Evolutionary conservation across 2,797 vertebrate genomes (phyloP).

Genomic region (Enteromius mattozi): DNA sequence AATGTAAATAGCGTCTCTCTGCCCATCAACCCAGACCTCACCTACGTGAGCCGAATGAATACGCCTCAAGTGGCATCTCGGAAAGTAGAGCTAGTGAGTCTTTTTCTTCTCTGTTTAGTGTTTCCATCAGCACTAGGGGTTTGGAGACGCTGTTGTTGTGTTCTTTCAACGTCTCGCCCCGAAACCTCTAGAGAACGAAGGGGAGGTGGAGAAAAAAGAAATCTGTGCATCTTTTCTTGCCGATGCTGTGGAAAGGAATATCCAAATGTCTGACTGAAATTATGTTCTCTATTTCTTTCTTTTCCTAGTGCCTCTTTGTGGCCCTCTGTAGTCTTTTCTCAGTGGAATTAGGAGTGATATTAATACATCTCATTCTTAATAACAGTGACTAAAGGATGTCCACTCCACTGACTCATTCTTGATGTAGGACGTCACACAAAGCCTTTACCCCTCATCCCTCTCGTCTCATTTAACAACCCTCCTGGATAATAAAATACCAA

Average conservation of each 20-base stretch:
- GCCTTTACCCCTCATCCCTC: background rate
- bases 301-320: background rate
- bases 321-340: constrained; percentile 13
- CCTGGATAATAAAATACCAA: constrained; percentile 41
- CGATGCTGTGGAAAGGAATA: constrained; percentile 23
- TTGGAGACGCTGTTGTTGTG: constrained; percentile 44
- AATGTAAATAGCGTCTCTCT: constrained; percentile 65
- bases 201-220: constrained; percentile 27
- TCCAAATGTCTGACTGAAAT: constrained; percentile 24
- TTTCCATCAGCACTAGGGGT: constrained; percentile 28
- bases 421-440: constrained; percentile 7
- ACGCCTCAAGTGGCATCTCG: constrained; percentile 17
- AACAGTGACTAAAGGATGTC: background rate
- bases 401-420: constrained; percentile 7
- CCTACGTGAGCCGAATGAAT: constrained; percentile 56
- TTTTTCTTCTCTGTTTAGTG: constrained; percentile 39
- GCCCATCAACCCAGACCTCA: constrained; percentile 52
- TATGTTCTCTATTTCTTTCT: background rate
- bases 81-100: constrained; percentile 9
- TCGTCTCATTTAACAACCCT: constrained; percentile 25
- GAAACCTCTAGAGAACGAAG: constrained; percentile 30
- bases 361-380: background rate
- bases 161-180: constrained; percentile 16
- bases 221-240: constrained; percentile 5
- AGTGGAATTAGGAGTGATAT: background rate